Evolutionary conservation across 2,113 vertebrate species (phyloP).

Genomic region (Scopus umbretta): DNA sequence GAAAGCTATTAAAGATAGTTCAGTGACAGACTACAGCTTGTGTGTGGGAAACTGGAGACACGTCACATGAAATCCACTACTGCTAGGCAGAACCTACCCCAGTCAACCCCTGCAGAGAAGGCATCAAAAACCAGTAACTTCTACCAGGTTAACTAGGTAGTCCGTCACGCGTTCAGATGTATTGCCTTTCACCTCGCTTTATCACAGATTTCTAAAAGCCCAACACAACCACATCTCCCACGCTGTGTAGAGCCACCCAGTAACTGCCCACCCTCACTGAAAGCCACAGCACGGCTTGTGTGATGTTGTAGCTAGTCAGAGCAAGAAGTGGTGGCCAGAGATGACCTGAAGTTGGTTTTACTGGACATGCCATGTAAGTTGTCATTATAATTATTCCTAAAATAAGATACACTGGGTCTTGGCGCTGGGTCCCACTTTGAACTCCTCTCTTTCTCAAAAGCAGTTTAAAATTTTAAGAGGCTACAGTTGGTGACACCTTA

Average conservation of each 20-base stretch:
- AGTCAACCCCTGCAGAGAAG: constrained; percentile 16
- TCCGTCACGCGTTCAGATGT: not conserved
- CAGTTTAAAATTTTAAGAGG: not conserved
- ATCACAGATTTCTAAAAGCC: not conserved
- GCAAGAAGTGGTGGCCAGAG: not conserved
- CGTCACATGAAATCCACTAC: constrained; percentile 27
- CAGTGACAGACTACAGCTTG: constrained; percentile 55
- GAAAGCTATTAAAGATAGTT: constrained; percentile 56
- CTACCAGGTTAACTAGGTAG: not conserved
- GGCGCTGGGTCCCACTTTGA: not conserved
- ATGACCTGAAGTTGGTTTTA: not conserved
- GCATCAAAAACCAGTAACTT: not conserved
- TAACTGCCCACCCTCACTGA: not conserved
- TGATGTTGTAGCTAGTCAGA: not conserved
- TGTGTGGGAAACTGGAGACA: constrained; percentile 48
- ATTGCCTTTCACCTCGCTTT: not conserved
- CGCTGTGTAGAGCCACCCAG: accelerated
- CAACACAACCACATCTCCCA: not conserved
- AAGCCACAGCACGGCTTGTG: not conserved
- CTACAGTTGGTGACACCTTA: not conserved
- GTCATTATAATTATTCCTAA: not conserved
- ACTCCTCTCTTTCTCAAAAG: not conserved
- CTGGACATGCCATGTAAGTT: not conserved
- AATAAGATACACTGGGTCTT: not conserved
- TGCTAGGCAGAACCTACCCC: constrained; percentile 3